A percentile compares a stretch with the other conserved stretches of the same genome.
Conservation (phyloP, 2,113 vertebrate genomes). For the Heterotis niloticus region DNA sequence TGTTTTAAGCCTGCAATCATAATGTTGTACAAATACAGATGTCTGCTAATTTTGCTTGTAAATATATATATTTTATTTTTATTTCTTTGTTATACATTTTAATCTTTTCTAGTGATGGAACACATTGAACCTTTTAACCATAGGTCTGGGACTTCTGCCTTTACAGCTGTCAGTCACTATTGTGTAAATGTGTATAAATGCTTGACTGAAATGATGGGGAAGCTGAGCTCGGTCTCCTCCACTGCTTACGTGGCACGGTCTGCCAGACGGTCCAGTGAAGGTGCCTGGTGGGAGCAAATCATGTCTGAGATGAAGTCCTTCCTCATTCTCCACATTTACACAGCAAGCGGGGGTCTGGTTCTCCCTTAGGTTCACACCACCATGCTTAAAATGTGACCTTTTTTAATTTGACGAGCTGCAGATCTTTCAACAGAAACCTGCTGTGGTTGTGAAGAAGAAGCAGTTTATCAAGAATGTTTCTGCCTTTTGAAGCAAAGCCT, state of each 20-base stretch:
- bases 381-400: slow-evolving; percentile 1
- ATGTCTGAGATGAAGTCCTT: not conserved
- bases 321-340: not conserved
- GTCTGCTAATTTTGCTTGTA: slow-evolving; percentile 81
- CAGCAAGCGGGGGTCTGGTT: not conserved
- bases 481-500: not conserved
- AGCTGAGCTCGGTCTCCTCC: slow-evolving; percentile 12
- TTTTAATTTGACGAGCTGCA: slow-evolving; percentile 20
- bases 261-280: not conserved
- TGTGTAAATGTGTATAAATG: slow-evolving; percentile 47
- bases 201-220: slow-evolving; percentile 50
- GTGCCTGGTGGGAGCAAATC: not conserved
- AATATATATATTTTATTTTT: slow-evolving; percentile 68
- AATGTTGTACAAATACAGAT: slow-evolving; percentile 56
- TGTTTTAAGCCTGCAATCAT: slow-evolving; percentile 36
- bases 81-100: slow-evolving; percentile 65
- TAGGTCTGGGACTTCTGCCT: slow-evolving; percentile 41
- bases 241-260: slow-evolving; percentile 11
- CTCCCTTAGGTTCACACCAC: slow-evolving; percentile 18
- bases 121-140: slow-evolving; percentile 59
- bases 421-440: slow-evolving; percentile 19
- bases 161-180: slow-evolving; percentile 44
- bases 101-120: slow-evolving; percentile 82
- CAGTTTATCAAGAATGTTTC: not conserved
- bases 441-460: not conserved